These are phyloP conservation scores for Phalanger gymnotis DNA, from an alignment of 2,797 vertebrate species.

Conservation along the genomic window DNA sequence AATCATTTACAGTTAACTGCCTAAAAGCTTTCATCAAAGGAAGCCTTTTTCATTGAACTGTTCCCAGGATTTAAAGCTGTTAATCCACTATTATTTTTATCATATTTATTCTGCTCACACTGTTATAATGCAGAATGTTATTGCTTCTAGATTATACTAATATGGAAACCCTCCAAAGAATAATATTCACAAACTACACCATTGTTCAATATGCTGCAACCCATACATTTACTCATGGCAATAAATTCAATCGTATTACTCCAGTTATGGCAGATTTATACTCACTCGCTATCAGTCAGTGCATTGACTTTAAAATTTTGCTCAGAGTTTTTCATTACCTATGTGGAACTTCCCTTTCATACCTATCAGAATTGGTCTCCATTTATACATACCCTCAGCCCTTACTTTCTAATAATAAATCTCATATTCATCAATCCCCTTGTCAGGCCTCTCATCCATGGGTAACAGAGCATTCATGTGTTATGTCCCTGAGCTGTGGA, in stretches of 20 bases:
- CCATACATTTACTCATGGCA: slow-evolving; percentile 74
- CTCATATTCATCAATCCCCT: slow-evolving; percentile 84
- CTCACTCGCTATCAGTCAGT: slow-evolving; percentile 79
- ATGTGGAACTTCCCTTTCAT: slow-evolving; percentile 78
- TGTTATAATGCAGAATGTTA: slow-evolving; percentile 58
- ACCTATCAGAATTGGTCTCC: slow-evolving; percentile 79
- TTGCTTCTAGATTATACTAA: slow-evolving; percentile 76
- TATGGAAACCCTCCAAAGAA: slow-evolving; percentile 44
- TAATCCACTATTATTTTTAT: slow-evolving; percentile 63
- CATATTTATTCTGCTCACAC: slow-evolving; percentile 54
- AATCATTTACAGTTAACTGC: slow-evolving; percentile 72
- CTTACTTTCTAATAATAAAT: slow-evolving; percentile 85
- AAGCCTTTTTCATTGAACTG: slow-evolving; percentile 48
- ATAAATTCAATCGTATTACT: slow-evolving; percentile 82
- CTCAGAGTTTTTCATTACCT: slow-evolving; percentile 84
- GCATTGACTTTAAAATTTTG: slow-evolving; percentile 84
- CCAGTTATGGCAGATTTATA: slow-evolving; percentile 82
- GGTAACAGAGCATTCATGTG: slow-evolving; percentile 84
- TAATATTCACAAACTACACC: slow-evolving; percentile 70
- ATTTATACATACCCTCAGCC: slow-evolving; percentile 82
- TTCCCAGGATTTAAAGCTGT: slow-evolving; percentile 53
- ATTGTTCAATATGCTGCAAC: slow-evolving; percentile 70
- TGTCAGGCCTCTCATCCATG: slow-evolving; percentile 82
- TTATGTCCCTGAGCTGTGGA: slow-evolving; percentile 78
- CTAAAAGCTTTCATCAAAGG: slow-evolving; percentile 75